Evolutionary conservation across 2,797 vertebrate species (phyloP).

Genomic region (Setipinna tenuifilis): DNA sequence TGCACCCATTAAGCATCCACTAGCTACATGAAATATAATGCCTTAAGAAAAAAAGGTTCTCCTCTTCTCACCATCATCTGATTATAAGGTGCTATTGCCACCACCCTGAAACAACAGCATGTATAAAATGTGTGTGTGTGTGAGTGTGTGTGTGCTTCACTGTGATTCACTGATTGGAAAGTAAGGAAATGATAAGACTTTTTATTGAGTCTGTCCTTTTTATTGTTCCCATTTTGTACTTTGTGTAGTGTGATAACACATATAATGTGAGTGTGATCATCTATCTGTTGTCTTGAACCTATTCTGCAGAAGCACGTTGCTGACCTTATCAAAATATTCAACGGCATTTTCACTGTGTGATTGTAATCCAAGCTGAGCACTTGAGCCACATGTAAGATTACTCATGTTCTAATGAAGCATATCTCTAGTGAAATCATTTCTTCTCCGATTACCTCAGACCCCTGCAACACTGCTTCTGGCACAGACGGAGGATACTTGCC

Average conservation of each 20-base stretch:
- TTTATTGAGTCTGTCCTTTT: not conserved
- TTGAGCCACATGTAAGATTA: not conserved
- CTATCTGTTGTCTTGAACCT: not conserved
- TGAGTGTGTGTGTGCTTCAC: too few species aligned
- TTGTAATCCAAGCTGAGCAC: not conserved
- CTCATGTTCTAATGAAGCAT: not conserved
- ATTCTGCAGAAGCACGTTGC: not conserved
- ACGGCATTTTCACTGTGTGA: constrained; percentile 1
- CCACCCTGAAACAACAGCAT: not conserved
- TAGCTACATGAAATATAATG: too few species aligned
- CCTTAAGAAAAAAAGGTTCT: too few species aligned
- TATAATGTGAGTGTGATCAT: not conserved
- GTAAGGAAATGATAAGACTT: not conserved
- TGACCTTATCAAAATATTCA: not conserved
- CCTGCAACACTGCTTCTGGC: not conserved
- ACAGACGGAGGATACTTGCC: not conserved
- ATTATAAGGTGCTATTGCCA: not conserved
- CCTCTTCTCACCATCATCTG: not conserved
- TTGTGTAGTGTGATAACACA: not conserved
- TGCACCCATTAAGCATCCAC: not conserved
- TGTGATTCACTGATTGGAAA: not conserved
- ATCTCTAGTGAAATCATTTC: not conserved
- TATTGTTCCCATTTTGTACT: not conserved
- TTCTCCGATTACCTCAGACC: not conserved
- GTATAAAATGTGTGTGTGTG: too few species aligned